Percentiles rank a stretch among this genome's conserved stretches.
Evolutionary conservation across 2,113 vertebrate genomes (phyloP).

Genomic region (Bettongia penicillata): DNA sequence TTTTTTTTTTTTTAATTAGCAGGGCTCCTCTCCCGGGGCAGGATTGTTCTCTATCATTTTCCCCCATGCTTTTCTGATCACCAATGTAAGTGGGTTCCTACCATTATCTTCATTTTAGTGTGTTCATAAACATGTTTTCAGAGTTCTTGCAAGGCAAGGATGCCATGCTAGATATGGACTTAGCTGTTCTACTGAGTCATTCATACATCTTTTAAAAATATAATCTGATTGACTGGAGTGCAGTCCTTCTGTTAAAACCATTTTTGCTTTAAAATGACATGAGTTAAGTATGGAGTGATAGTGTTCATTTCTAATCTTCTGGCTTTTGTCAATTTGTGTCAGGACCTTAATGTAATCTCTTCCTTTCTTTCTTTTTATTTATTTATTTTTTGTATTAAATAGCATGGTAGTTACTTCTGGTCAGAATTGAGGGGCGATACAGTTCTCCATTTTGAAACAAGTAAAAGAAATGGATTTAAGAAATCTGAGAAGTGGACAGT

Average conservation of each 20-base stretch:
- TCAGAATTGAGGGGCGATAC: slow-evolving; percentile 7
- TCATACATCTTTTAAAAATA: slow-evolving; percentile 51
- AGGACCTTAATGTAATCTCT: slow-evolving; percentile 71
- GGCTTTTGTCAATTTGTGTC: slow-evolving; percentile 75
- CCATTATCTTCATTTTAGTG: slow-evolving; percentile 23
- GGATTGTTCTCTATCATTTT: slow-evolving; percentile 7
- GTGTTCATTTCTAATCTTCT: slow-evolving; percentile 70
- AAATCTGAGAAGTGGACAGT: slow-evolving; percentile 57
- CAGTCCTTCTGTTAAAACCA: slow-evolving; percentile 65
- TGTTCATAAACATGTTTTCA: slow-evolving; percentile 58
- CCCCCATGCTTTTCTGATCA: slow-evolving; percentile 8
- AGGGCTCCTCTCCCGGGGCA: slow-evolving; percentile 13
- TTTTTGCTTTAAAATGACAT: slow-evolving; percentile 72
- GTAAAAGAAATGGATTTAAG: slow-evolving; percentile 52
- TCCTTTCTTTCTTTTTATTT: slow-evolving; percentile 57
- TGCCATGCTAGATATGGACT: slow-evolving; percentile 36
- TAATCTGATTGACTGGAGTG: slow-evolving; percentile 67
- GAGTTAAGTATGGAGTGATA: slow-evolving; percentile 51
- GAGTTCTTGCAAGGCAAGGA: slow-evolving; percentile 9
- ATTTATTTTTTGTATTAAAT: slow-evolving; percentile 64
- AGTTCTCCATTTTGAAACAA: slow-evolving; percentile 56
- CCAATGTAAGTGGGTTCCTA: neutral
- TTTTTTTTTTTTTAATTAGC: neutral
- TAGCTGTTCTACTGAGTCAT: slow-evolving; percentile 42
- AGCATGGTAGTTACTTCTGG: slow-evolving; percentile 18